Base-by-base conservation (phyloP, 2,113 vertebrate genomes). In the Rynchops niger region DNA sequence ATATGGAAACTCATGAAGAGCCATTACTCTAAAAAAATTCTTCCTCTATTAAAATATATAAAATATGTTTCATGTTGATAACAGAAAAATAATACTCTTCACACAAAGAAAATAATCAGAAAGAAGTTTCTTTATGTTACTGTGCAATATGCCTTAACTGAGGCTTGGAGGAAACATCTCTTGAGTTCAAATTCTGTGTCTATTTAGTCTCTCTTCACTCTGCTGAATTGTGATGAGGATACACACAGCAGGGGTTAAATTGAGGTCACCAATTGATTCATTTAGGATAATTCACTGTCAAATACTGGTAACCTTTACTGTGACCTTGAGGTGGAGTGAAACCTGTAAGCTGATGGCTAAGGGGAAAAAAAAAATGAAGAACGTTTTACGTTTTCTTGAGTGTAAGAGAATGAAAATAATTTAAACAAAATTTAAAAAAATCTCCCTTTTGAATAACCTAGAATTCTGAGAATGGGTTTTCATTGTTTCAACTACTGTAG, bases 211-310 rank as follows among this genome's bases (percentile, higher is more conserved):
- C 34, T 85, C 7, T 77, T 79, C 82, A 86, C 49, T 55, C n/a
- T 70, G 32, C 19, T 86, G 79, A 90, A 86, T 45, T 85, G 40
- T 85, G 90, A 91, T 88, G 66, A 93, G 21, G 29, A 76, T 45
- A 83, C 38, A 74, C 49, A 61, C 8, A 66, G 32, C 15, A 65
- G 43, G 45, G 66, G n/a, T 93, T 92, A 83, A 59, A 90, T 5
- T 88, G 88, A 86, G 90, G 77, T 83, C 50, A 73, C 23, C 50
- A 77, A 22, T 9, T 77, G 86, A 95, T 97, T 92, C 49, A 66
- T 88, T 94, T 86, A 97, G 82, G 67, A 43, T 86, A 94, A 96
- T 93, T 90, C 76, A 70, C 32, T 9, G 3, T 88, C 85, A 86
- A 88, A 93, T 52, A 86, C 22, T 63, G 30, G 45, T 79, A 96